phyloP scores from a whole-genome alignment of 2,888 invertebrate species.

The Schizaphis graminum region DNA sequence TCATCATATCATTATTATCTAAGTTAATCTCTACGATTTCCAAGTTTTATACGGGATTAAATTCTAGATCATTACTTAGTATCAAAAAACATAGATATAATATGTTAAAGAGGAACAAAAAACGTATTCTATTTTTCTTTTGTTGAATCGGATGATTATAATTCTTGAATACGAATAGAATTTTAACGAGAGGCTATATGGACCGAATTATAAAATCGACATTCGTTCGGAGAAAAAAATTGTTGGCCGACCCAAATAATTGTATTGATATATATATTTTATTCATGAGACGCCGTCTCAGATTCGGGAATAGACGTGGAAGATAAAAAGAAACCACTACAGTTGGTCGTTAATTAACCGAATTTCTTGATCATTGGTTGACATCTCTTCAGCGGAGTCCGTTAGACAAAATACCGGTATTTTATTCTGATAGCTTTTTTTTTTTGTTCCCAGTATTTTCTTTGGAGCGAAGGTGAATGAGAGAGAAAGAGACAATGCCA shows the following conservation, averaged over 20 bases:
- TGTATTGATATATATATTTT: constrained; percentile 20
- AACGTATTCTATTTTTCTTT: not conserved
- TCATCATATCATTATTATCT: not conserved
- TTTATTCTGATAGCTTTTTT: not conserved
- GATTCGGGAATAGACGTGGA: not conserved
- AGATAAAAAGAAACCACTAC: constrained; percentile 10
- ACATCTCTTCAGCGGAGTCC: constrained; percentile 6
- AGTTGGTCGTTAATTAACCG: constrained; percentile 57
- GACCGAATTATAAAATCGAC: not conserved
- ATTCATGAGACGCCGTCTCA: constrained; percentile 52
- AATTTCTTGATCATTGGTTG: constrained; percentile 45
- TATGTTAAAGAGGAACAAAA: not conserved
- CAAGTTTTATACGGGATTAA: not conserved
- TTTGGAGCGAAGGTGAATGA: not conserved
- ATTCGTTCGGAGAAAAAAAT: constrained; percentile 15
- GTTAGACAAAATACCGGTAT: constrained; percentile 41
- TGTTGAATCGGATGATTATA: not conserved
- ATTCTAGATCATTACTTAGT: not conserved
- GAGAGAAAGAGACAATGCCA: not conserved
- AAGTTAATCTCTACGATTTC: not conserved
- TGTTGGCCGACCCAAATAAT: constrained; percentile 11
- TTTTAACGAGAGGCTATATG: constrained; percentile 39
- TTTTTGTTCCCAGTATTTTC: not conserved
- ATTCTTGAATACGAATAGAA: not conserved
- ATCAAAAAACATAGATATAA: not conserved